Evolutionary conservation across 1,140 invertebrate genomes (phyloP).

Genomic region (Proctacanthus coquilletti): DNA sequence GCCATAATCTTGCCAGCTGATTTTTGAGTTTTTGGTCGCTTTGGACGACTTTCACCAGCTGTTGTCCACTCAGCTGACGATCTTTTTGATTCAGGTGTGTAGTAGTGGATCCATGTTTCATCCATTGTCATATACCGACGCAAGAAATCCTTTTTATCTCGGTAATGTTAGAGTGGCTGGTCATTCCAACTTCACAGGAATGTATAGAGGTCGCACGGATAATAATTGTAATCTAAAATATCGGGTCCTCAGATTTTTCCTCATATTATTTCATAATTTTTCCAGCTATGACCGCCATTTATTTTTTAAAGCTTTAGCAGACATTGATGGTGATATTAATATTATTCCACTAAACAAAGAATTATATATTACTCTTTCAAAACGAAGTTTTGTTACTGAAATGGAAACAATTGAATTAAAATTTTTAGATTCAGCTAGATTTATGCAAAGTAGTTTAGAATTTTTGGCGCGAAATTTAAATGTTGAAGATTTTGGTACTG

Average conservation of each 20-base stretch:
- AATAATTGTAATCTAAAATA: conserved; percentile 24
- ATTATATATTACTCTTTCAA: conserved; percentile 14
- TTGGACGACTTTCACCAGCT: too few species aligned
- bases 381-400: conserved; percentile 8
- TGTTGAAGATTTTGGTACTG: conserved; percentile 17
- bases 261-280: conserved; percentile 27
- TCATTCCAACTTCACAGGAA: conserved; percentile 22
- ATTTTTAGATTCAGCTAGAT: conserved; percentile 23
- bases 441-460: conserved; percentile 14
- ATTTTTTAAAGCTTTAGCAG: conserved; percentile 19
- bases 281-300: conserved; percentile 23
- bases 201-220: conserved; percentile 24
- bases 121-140: too few species aligned
- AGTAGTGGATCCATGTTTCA: too few species aligned
- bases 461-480: conserved; percentile 12
- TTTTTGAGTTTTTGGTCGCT: too few species aligned
- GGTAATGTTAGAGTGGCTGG: conserved; percentile 13
- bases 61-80: too few species aligned
- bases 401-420: conserved; percentile 11
- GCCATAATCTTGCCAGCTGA: too few species aligned
- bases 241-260: conserved; percentile 18
- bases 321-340: conserved; percentile 15
- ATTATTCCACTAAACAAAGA: conserved; percentile 27
- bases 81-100: too few species aligned
- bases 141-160: conserved; percentile 10